A percentile compares a stretch with the other conserved stretches of the same genome.
These are phyloP conservation scores for Chelonoidis abingdonii DNA, from an alignment of 2,113 vertebrate genomes.

Conservation along the genomic window DNA sequence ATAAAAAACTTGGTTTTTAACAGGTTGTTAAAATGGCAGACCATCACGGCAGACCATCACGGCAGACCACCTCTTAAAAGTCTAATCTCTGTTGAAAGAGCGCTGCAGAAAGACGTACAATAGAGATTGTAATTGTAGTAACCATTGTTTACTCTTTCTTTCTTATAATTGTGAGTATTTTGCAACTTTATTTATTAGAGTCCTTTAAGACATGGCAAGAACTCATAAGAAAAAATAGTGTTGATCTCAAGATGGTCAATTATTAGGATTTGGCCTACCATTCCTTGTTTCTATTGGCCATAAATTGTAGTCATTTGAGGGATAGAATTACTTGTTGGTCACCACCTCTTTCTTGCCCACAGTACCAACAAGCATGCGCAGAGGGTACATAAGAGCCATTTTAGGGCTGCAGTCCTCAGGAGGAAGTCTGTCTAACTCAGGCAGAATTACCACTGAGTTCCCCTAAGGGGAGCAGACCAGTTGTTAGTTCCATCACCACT, in stretches of 20 bases:
- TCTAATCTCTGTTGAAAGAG: neutral
- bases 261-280: neutral
- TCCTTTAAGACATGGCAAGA: neutral
- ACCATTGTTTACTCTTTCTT: neutral
- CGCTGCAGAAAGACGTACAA: neutral
- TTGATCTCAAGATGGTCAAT: neutral
- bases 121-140: neutral
- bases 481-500: neutral
- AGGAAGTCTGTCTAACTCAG: neutral
- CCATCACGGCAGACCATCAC: neutral
- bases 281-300: neutral
- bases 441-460: neutral
- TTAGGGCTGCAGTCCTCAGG: neutral
- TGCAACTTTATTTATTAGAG: neutral
- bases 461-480: neutral
- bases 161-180: neutral
- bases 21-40: too few relatives aligned
- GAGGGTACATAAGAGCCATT: neutral
- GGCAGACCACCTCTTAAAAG: neutral
- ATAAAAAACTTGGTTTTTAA: neutral
- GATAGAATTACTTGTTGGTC: neutral
- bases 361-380: neutral
- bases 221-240: neutral
- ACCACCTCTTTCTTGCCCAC: neutral
- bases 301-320: neutral